These are phyloP conservation scores for Drosophila seguyi DNA, from an alignment of 1,140 invertebrate species.

Conservation along the genomic window DNA sequence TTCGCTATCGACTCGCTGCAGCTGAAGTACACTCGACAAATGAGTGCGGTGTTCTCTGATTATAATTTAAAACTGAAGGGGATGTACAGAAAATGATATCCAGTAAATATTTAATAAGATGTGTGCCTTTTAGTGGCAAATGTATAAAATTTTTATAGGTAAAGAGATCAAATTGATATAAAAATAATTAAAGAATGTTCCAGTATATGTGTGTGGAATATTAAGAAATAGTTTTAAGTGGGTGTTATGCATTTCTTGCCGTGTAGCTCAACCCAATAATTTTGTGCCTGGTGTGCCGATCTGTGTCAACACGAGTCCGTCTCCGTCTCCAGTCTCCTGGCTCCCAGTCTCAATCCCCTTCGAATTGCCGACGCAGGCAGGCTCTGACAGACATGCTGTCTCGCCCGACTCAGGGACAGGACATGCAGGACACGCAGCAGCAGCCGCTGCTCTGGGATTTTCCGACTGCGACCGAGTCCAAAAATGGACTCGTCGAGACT, in stretches of 20 bases:
- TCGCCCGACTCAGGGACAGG: slow-evolving; percentile 33
- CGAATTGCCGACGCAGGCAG: slow-evolving; percentile 19
- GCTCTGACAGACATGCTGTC: slow-evolving; percentile 76
- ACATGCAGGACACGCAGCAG: slow-evolving; percentile 24
- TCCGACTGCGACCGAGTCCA: slow-evolving; percentile 4
- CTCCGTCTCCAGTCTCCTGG: not conserved
- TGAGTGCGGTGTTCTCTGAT: not conserved
- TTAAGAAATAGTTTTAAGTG: not conserved
- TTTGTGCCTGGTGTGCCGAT: slow-evolving; percentile 66
- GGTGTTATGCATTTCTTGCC: not conserved
- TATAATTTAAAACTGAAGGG: not conserved
- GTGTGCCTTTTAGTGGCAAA: not conserved
- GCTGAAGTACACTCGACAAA: slow-evolving; percentile 22
- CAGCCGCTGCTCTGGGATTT: slow-evolving; percentile 10
- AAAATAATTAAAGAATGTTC: not conserved
- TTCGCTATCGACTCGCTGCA: slow-evolving; percentile 39
- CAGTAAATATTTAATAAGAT: not conserved
- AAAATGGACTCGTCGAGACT: slow-evolving; percentile 34
- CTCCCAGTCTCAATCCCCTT: slow-evolving; percentile 19
- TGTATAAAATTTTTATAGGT: not conserved
- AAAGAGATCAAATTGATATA: too few species aligned
- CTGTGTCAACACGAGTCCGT: slow-evolving; percentile 66
- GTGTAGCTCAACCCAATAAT: slow-evolving; percentile 53
- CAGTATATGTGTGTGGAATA: not conserved
- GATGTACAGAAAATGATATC: not conserved